Base-by-base conservation (phyloP, 2,113 vertebrate genomes). In the Tamias sibiricus region DNA sequence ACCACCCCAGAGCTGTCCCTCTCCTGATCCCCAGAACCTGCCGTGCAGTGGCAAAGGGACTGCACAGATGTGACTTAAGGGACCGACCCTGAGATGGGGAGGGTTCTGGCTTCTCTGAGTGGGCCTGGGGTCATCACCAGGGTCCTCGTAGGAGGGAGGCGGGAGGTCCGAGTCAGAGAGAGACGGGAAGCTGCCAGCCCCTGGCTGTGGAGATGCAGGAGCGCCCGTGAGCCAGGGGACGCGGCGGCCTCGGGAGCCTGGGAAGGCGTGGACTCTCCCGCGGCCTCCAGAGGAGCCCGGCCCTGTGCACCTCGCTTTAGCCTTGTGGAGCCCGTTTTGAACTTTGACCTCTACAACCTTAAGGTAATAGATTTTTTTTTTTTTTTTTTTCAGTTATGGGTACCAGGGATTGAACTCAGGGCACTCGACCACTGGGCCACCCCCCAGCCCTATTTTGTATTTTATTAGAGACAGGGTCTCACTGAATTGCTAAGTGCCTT, bases 181-280 rank as follows among this genome's bases (percentile, higher is more conserved):
- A 79, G 79, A 30, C 3, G 3, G 44, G 40, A 59, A 47, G 66
- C 10, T 13, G 49, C 49, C 14, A 52, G 2, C 49, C 4, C 28
- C 30, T 59, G 57, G 19, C 64, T 28, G 68, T 19, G 76, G 35
- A 87, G 64, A 1, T 1, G n/a, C 30, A 68, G 54, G 90, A 79
- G 14, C 6, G 47, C 8, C 52, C 54, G 0, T 0, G 14, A 75
- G 49, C 54, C 32, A 30, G 44, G 68, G 75, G 54, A 20, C 20
- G 54, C 16, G 3, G 52, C 4, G 24, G 3, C 42, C 22, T n/a
- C 17, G 19, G 12, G 69, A 76, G 12, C 30, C 62, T 35, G 52
- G 9, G 42, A 19, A 24, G 47, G 49, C 4, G 8, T 1, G 16
- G 68, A 72, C 35, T 3, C 3, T 0, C 5, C 1, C 2, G 7